Base-by-base conservation (phyloP, 2,888 invertebrate genomes). In the Xanthia icteritia region DNA sequence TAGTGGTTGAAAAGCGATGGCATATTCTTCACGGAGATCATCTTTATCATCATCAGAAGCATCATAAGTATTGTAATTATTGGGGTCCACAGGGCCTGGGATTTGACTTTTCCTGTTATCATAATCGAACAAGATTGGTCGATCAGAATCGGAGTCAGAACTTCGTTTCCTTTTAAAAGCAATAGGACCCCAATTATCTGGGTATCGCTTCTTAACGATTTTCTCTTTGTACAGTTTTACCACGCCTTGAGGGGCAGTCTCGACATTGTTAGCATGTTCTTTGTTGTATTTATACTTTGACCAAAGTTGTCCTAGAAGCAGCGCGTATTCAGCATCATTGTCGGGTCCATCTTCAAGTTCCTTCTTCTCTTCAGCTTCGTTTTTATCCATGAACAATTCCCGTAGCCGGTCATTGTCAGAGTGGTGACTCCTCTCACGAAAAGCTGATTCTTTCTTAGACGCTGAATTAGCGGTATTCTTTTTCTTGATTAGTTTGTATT, bases 301-400 rank as follows among this genome's bases (percentile, higher is more conserved):
- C 97, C 97, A 97, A 17, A 97, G 93, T 84, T 97, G 96, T 73
- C 97, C 95, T 66, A 97, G 90, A 36, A 97, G 93, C 65, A 97
- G 92, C 11, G 97, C 95, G 86, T 97, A 97, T 84, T 97, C 97
- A 1, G 94, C 96, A 77, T 97, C 96, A 75, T 95, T 96, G 84
- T 96, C 95, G 61, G 93, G 91, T 42, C 91, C 91, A 31, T 92
- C 92, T 76, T 92, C 91, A 31, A 89, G 73, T 78, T 93, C 92
- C 56, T 93, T 93, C 73, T 94, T 93, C 23, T 93, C 92, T 64
- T 94, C 95, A 8, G 77, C 87, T 76, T 94, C 94, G 81, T 92
- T 93, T 83, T 92, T 94, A 58, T 95, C 95, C 88, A 92, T 92
- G 76, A 96, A 96, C 39, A 96, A 86, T 79, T 96, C 95, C 75